Evolutionary conservation across 2,888 invertebrate genomes (phyloP), one percentile per base, ranked within the genome.

Genomic region (Cosmia pyralina): DNA sequence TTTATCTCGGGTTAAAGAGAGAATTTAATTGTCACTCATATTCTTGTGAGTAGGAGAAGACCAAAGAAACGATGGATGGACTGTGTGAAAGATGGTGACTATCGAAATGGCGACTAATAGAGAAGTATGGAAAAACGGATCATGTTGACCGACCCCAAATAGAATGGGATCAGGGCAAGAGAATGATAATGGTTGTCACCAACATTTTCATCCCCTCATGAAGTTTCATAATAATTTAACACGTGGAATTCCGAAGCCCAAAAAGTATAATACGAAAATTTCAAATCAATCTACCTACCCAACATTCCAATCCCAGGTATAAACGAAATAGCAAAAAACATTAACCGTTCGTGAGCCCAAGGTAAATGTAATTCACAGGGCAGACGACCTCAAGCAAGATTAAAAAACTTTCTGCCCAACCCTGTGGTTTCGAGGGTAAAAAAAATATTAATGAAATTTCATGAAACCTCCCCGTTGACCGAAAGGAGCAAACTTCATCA

Each of bases 391-490:
- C 79, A 77, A 74, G 80, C 79, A 87, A 94, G 94, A 95, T 95
- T 95, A 95, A 95, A 95, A 95, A 95, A 95, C 90, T 95, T 95
- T 93, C 46, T 73, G 59, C 85, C 83, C 88, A 85, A 81, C 88
- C 89, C 87, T 87, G 89, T 88, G 90, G 88, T 88, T 89, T 86
- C 44, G 75, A 72, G 88, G 88, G 85, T 84, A 84, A 85, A 90
- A 28, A 92, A 92, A 93, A 93, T 92, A 92, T 92, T 93, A 93
- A 94, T 93, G 94, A 93, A 95, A 93, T 93, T 93, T 93, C 87
- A 83, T 90, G 88, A 88, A 90, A 88, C 90, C 90, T 75, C 80
- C 92, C 88, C 90, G 90, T 90, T 94, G 93, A 92, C 93, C 94
- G 89, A 92, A 91, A 89, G 85, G 87, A 90, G 85, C 86, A 87